Percentiles rank a stretch among this genome's conserved stretches.
These are phyloP conservation scores for Ceratina calcarata DNA, from an alignment of 1,140 invertebrate genomes.

Conservation along the genomic window DNA sequence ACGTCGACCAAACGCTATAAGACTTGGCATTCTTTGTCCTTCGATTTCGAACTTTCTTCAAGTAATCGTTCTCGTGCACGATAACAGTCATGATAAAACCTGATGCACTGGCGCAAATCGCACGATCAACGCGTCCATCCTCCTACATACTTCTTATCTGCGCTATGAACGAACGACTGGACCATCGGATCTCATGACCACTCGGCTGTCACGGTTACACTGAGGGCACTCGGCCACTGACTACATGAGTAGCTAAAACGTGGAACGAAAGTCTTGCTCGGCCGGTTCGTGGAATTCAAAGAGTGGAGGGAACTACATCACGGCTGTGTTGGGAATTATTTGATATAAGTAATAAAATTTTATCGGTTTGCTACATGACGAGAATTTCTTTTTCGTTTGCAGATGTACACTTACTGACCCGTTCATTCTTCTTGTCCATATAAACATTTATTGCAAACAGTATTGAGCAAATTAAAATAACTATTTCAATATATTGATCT, in stretches of 20 bases:
- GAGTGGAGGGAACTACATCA: neutral
- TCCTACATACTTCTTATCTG: neutral
- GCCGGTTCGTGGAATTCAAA: neutral
- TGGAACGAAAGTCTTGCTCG: slow-evolving; percentile 12
- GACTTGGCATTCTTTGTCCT: slow-evolving; percentile 85
- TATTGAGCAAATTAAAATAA: neutral
- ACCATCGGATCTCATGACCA: slow-evolving; percentile 24
- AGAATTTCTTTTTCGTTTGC: too few species aligned
- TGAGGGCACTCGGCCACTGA: neutral
- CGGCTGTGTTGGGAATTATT: too few species aligned
- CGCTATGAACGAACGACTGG: slow-evolving; percentile 13
- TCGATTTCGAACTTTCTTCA: neutral
- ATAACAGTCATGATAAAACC: slow-evolving; percentile 48
- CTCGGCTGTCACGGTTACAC: slow-evolving; percentile 26
- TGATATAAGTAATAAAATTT: too few species aligned
- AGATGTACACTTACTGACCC: too few species aligned
- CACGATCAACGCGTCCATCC: neutral
- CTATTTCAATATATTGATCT: neutral
- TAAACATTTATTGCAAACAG: neutral
- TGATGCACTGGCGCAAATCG: slow-evolving; percentile 2
- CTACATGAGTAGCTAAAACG: slow-evolving; percentile 20
- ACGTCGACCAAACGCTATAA: slow-evolving; percentile 89
- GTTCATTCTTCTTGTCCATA: too few species aligned
- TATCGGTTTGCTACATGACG: too few species aligned
- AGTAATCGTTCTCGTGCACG: slow-evolving; percentile 14